Evolutionary conservation across 2,888 invertebrate species (phyloP).

Genomic region (Omphaloscelis lunosa): DNA sequence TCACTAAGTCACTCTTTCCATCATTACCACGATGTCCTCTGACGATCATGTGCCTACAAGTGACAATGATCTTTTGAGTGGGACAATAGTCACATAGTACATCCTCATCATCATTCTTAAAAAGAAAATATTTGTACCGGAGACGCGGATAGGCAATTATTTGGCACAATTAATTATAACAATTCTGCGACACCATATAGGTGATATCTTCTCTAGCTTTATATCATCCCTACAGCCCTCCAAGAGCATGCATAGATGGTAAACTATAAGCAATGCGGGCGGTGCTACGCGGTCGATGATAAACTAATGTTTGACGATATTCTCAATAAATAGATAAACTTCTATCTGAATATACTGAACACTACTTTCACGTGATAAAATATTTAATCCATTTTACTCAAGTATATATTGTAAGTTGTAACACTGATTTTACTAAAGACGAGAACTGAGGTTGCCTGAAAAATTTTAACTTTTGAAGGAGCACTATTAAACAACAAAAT

Average conservation of each 20-base stretch:
- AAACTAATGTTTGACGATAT: neutral
- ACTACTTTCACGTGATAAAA: neutral
- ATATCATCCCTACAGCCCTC: neutral
- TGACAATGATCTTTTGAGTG: neutral
- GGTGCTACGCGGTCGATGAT: conserved; percentile 6
- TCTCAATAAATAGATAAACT: neutral
- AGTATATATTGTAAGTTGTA: neutral
- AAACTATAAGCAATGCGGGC: neutral
- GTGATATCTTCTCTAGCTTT: neutral
- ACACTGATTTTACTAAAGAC: neutral
- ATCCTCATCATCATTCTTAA: too few relatives aligned
- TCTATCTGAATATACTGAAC: neutral
- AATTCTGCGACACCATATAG: neutral
- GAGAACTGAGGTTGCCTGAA: neutral
- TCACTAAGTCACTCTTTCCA: neutral
- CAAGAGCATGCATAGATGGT: neutral
- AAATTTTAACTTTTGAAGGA: neutral
- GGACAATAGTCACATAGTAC: neutral
- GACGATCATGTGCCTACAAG: neutral
- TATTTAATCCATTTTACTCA: neutral
- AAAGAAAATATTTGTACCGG: neutral
- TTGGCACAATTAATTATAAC: neutral
- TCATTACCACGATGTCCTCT: neutral
- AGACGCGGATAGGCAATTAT: neutral
- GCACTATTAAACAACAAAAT: neutral